Evolutionary conservation across 2,113 vertebrate genomes (phyloP).

Genomic region (Scartelaos histophorus): DNA sequence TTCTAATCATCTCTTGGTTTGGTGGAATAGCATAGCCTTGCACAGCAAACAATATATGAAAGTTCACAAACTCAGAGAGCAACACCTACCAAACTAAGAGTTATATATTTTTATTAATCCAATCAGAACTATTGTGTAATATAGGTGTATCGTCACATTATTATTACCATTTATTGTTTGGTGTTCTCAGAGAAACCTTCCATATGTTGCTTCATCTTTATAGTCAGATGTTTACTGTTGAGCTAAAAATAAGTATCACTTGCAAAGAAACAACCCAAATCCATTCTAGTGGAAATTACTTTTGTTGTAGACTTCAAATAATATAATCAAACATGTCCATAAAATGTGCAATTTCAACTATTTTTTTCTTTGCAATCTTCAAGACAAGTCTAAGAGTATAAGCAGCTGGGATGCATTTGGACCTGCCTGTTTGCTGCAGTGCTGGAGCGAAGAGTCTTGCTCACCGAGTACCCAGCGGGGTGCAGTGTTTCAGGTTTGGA

Average conservation of each 20-base stretch:
- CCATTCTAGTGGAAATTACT: neutral
- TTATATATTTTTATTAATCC: too few species aligned
- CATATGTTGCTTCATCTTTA: too few species aligned
- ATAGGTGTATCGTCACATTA: too few species aligned
- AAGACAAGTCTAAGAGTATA: slow-evolving; percentile 50
- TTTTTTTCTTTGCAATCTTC: slow-evolving; percentile 16
- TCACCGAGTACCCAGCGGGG: slow-evolving; percentile 32
- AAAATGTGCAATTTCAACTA: neutral
- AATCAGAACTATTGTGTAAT: too few species aligned
- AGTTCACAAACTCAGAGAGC: too few species aligned
- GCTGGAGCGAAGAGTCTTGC: slow-evolving; percentile 30
- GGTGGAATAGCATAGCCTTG: too few species aligned
- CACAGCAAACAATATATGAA: too few species aligned
- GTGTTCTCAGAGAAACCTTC: too few species aligned
- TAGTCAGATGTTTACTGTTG: neutral
- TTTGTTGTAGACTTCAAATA: neutral
- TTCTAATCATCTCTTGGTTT: too few species aligned
- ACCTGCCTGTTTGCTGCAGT: slow-evolving; percentile 30
- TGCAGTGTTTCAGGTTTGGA: slow-evolving; percentile 39
- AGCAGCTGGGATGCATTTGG: slow-evolving; percentile 49
- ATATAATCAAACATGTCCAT: neutral
- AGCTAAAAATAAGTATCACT: neutral
- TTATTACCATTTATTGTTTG: too few species aligned
- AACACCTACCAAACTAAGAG: too few species aligned
- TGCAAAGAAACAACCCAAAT: neutral